These are phyloP conservation scores for Drepana falcataria DNA, from an alignment of 2,888 invertebrate genomes.

Conservation along the genomic window DNA sequence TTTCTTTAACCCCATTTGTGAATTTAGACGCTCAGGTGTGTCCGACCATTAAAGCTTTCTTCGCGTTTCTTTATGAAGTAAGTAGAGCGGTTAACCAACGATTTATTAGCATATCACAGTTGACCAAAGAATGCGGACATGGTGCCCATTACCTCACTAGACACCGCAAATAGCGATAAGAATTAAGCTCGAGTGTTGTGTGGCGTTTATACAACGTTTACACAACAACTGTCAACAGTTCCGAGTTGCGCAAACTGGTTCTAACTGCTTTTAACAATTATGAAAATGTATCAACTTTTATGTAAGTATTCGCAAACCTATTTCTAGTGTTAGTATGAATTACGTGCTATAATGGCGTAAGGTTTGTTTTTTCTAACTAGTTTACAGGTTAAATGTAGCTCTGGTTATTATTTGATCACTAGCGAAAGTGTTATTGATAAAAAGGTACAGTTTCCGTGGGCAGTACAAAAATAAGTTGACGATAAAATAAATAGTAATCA, in stretches of 20 bases:
- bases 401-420: no score
- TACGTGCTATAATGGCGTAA: neutral
- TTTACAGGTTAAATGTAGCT: no score
- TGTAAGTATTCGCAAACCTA: neutral
- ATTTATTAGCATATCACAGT: neutral
- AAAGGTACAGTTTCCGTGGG: no score
- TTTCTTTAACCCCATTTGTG: no score
- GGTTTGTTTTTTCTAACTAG: neutral
- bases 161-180: neutral
- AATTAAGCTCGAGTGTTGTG: neutral
- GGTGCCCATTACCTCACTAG: neutral
- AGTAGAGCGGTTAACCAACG: neutral
- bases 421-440: no score
- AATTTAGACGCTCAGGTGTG: no score
- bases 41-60: no score
- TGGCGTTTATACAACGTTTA: neutral
- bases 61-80: no score
- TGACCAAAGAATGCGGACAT: neutral
- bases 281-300: neutral
- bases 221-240: neutral
- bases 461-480: no score
- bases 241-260: neutral
- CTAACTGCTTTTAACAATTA: neutral
- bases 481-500: constrained; percentile 1
- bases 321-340: neutral